Conservation (phyloP, 2,797 vertebrate genomes). For the Eupleurogrammus muticus region DNA sequence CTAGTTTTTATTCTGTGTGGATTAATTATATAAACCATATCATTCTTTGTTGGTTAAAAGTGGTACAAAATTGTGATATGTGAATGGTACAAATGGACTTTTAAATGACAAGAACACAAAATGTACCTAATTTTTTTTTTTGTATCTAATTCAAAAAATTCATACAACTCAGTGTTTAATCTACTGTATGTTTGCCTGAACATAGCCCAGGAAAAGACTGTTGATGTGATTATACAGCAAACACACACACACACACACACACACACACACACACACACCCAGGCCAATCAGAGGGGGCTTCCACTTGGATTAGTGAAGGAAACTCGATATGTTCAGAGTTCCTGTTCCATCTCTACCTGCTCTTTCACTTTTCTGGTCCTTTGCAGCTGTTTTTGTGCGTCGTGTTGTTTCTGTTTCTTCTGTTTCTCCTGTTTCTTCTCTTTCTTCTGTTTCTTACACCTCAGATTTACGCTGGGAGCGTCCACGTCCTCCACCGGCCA, state of each 20-base stretch:
- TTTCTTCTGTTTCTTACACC: conserved; percentile 13
- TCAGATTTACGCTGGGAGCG: neutral
- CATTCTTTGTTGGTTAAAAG: too few relatives aligned
- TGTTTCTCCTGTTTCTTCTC: conserved; percentile 20
- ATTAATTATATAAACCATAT: too few relatives aligned
- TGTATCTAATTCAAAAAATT: too few relatives aligned
- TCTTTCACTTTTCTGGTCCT: conserved; percentile 7
- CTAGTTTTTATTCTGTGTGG: too few relatives aligned
- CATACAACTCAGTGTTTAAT: too few relatives aligned
- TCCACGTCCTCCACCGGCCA: neutral
- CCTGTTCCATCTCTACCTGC: conserved; percentile 42
- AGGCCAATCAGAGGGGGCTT: conserved; percentile 67
- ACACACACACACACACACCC: conserved; percentile 39
- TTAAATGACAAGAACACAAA: too few relatives aligned
- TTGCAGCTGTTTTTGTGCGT: conserved; percentile 31
- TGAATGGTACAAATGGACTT: too few relatives aligned
- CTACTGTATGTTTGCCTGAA: conserved; percentile 4
- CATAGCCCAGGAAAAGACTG: conserved; percentile 27
- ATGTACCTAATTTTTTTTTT: too few relatives aligned
- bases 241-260: conserved; percentile 43
- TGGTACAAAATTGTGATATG: too few relatives aligned
- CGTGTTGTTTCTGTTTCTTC: too few relatives aligned
- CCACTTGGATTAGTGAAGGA: conserved; percentile 52
- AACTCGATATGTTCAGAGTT: conserved; percentile 62
- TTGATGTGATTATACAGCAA: conserved; percentile 46